A percentile compares a stretch with the other conserved stretches of the same genome.
Conservation (phyloP, 92 coral and sea anemone species). For the Isaurus tuberculatus region DNA sequence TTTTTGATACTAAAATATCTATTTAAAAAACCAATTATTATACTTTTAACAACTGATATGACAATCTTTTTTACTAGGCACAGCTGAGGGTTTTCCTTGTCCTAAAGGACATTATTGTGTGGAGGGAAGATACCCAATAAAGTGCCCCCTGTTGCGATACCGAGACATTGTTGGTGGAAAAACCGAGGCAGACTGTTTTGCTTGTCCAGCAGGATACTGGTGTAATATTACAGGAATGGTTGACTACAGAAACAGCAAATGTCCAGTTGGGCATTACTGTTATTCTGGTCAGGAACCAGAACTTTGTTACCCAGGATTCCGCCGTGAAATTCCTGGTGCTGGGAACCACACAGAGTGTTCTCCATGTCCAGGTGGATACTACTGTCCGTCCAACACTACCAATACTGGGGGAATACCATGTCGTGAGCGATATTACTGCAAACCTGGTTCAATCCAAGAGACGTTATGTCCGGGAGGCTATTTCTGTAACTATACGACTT, state of each 20-base stretch:
- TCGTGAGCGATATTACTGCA: slow-evolving; percentile 75
- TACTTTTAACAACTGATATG: too few relatives aligned
- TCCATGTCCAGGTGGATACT: slow-evolving; percentile 87
- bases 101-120: slow-evolving; percentile 91
- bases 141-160: slow-evolving; percentile 89
- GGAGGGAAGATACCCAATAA: slow-evolving; percentile 69
- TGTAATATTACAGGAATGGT: slow-evolving; percentile 95
- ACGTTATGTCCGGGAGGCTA: slow-evolving; percentile 85
- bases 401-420: slow-evolving; percentile 92
- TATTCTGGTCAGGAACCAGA: slow-evolving; percentile 79
- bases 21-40: too few relatives aligned
- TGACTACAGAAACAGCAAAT: slow-evolving; percentile 80
- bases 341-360: slow-evolving; percentile 75
- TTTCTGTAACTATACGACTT: slow-evolving; percentile 81
- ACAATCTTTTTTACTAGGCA: slow-evolving; percentile 55
- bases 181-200: slow-evolving; percentile 83
- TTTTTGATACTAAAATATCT: too few relatives aligned
- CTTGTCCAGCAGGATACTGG: slow-evolving; percentile 99
- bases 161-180: slow-evolving; percentile 81
- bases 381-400: slow-evolving; percentile 81
- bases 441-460: slow-evolving; percentile 78
- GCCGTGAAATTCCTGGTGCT: slow-evolving; percentile 86
- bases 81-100: slow-evolving; percentile 77
- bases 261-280: slow-evolving; percentile 96
- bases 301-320: slow-evolving; percentile 88